Conservation (phyloP, 2,113 vertebrate genomes). For the Nannospalax galili region DNA sequence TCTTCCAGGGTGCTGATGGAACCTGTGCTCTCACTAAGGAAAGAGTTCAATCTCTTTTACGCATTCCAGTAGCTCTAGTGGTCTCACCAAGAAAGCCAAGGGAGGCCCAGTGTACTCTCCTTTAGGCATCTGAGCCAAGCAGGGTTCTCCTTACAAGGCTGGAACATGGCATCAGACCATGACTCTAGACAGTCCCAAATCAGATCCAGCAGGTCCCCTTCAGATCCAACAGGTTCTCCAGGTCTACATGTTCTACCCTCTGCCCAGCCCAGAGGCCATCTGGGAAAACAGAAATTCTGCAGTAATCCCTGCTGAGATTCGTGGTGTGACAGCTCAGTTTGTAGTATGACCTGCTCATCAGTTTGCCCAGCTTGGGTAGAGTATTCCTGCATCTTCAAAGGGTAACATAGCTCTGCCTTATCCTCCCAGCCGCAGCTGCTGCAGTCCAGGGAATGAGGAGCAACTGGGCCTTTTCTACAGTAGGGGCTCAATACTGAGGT, state of each 20-base stretch:
- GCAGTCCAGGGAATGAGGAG: background rate
- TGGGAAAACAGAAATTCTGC: background rate
- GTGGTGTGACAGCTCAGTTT: background rate
- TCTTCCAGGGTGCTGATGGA: background rate
- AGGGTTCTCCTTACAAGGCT: background rate
- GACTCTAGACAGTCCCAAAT: background rate
- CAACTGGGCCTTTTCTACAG: background rate
- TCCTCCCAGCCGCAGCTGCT: background rate
- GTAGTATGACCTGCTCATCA: background rate
- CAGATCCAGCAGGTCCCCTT: background rate
- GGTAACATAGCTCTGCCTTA: background rate
- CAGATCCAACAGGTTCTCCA: background rate
- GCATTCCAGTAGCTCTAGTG: background rate
- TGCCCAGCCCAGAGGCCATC: background rate
- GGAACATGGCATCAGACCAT: background rate
- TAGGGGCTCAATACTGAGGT: background rate
- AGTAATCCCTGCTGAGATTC: background rate
- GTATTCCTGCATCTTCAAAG: background rate
- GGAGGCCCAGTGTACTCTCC: background rate
- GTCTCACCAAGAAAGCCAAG: background rate
- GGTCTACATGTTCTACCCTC: background rate
- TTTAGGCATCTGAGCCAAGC: background rate
- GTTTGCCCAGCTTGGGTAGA: background rate
- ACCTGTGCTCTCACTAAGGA: background rate
- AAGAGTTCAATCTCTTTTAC: background rate